Percentiles rank a stretch among this genome's conserved stretches.
Conservation (phyloP, 2,888 invertebrate species). For the Xylota sylvarum region DNA sequence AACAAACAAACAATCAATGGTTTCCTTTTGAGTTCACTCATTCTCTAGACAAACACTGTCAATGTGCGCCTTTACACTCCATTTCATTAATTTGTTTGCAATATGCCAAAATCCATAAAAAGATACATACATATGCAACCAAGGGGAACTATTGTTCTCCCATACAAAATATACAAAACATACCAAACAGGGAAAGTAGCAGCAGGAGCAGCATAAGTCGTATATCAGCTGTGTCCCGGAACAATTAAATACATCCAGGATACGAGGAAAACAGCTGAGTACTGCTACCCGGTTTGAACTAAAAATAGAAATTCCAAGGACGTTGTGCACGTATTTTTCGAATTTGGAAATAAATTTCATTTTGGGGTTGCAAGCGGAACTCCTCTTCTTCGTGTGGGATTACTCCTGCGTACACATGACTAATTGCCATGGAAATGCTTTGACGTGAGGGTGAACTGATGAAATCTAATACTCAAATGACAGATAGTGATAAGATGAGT, state of each 20-base stretch:
- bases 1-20: slow-evolving; percentile 8
- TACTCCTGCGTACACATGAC: slow-evolving; percentile 26
- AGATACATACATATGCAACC: slow-evolving; percentile 16
- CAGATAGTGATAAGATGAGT: slow-evolving; percentile 10
- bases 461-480: slow-evolving; percentile 4
- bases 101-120: slow-evolving; percentile 56
- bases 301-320: slow-evolving; percentile 62
- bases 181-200: no score
- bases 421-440: slow-evolving; percentile 45
- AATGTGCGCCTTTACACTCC: slow-evolving; percentile 32
- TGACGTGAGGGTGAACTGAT: slow-evolving; percentile 13
- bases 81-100: slow-evolving; percentile 44
- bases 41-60: slow-evolving; percentile 27
- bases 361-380: slow-evolving; percentile 15
- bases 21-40: slow-evolving; percentile 23
- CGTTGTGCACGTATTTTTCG: slow-evolving; percentile 13
- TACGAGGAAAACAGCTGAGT: slow-evolving; percentile 62
- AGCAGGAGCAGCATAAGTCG: no score
- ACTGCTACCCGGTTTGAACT: slow-evolving; percentile 11
- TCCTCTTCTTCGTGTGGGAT: slow-evolving; percentile 11
- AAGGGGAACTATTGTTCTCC: slow-evolving; percentile 20
- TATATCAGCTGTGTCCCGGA: slow-evolving; percentile 63
- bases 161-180: no score
- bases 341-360: background rate
- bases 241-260: slow-evolving; percentile 41